Base-by-base conservation (phyloP, 1,140 invertebrate genomes). In the Ladona fulva region DNA sequence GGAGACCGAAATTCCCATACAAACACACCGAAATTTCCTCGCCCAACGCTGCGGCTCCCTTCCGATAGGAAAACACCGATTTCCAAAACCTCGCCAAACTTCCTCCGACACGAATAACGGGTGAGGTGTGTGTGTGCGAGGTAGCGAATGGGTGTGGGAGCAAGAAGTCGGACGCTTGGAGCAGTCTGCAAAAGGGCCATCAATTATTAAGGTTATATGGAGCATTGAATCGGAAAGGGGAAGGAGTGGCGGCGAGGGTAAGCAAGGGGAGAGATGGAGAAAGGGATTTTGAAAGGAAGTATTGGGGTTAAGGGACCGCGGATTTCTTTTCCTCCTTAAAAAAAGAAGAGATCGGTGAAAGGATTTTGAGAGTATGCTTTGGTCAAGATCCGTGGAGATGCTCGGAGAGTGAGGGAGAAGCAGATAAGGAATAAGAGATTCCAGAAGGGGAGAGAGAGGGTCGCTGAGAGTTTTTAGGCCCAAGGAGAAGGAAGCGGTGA, bases 381-480 rank as follows among this genome's bases (percentile, higher is more conserved):
- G 52, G 52, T 66, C 52, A 66, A 66, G 52, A 66, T 66, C n/a
- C 52, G 52, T 66, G 52, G 52, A 66, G 52, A 66, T 66, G 52
- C 52, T 66, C 3, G 52, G 52, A 22, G n/a, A 66, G 12, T 66
- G 52, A 22, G 52, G 14, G 52, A 52, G 44, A 52, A 52, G 44
- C 10, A 52, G 44, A 52, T 11, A 52, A 52, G 19, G 44, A 52
- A 19, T 10, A 19, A 52, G 44, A 19, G 44, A n/a, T 11, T 52
- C 44, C 19, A 10, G 44, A 52, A 52, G 44, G 44, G 44, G 44
- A 52, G 44, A 19, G 10, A 52, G 44, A 19, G 44, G 44, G n/a
- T n/a, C n/a, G n/a, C n/a, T n/a, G n/a, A n/a, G n/a, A n/a, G n/a
- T n/a, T n/a, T n/a, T n/a, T n/a, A n/a, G n/a, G n/a, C n/a, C n/a